Evolutionary conservation across 2,888 invertebrate species (phyloP).

Genomic region (Drosophila lutescens): DNA sequence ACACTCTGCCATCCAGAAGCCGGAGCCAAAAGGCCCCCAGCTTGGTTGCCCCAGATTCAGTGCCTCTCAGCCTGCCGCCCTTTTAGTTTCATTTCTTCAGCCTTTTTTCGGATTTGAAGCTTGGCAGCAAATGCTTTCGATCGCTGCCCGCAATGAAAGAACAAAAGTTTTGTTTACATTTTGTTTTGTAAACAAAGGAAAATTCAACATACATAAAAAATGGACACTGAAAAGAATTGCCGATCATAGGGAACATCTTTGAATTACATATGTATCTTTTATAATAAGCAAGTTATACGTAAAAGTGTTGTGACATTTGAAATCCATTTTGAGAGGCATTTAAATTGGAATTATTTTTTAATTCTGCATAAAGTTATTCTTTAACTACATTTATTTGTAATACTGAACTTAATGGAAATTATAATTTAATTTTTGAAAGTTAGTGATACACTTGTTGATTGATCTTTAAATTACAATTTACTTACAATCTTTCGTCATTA

Average conservation of each 20-base stretch:
- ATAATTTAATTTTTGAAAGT: no score
- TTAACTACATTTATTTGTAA: no score
- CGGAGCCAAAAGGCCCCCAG: conserved; percentile 71
- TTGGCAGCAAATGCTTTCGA: conserved; percentile 66
- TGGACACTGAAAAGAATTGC: conserved; percentile 1
- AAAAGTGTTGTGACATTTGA: no score
- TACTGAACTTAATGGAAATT: no score
- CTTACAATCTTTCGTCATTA: no score
- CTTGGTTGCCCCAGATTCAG: conserved; percentile 78
- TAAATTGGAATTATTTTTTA: no score
- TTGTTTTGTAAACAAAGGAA: conserved; percentile 77
- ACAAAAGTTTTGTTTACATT: conserved; percentile 76
- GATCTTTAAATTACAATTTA: no score
- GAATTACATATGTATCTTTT: neutral
- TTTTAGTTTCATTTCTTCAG: conserved; percentile 36
- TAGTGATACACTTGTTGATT: no score
- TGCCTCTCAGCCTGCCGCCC: conserved; percentile 46
- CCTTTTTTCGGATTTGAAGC: conserved; percentile 53
- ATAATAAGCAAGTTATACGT: neutral
- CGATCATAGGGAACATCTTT: neutral
- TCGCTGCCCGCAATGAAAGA: conserved; percentile 50
- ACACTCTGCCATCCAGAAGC: conserved; percentile 12
- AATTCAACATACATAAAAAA: conserved; percentile 34
- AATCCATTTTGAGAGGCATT: no score
- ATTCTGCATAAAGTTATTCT: no score